These are phyloP conservation scores for Antechinus stuartii DNA, from an alignment of 2,113 vertebrate genomes.

Conservation along the genomic window DNA sequence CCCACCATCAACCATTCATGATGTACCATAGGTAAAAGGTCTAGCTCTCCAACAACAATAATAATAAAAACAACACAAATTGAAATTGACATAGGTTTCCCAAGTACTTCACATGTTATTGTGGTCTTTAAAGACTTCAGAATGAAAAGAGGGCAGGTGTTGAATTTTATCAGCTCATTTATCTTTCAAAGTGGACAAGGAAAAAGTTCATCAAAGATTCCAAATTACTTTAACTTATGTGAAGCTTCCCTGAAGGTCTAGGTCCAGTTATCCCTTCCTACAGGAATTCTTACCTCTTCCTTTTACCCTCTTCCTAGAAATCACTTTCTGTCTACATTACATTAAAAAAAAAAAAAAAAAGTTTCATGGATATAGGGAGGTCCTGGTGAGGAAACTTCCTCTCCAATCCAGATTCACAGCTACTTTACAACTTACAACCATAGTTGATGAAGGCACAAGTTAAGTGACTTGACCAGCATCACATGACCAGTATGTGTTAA, in stretches of 20 bases:
- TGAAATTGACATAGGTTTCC: background rate
- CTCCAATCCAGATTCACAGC: background rate
- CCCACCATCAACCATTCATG: background rate
- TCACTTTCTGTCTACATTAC: background rate
- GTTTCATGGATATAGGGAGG: background rate
- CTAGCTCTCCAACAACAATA: background rate
- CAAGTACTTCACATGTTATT: background rate
- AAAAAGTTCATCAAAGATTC: background rate
- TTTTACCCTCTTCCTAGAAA: background rate
- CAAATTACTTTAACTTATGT: background rate
- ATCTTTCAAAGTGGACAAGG: background rate
- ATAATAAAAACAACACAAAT: background rate
- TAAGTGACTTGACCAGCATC: background rate
- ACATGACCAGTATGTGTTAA: background rate
- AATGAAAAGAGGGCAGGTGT: background rate
- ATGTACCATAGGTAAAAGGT: background rate
- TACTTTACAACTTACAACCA: background rate
- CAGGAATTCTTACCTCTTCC: background rate
- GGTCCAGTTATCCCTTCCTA: background rate
- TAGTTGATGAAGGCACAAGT: background rate
- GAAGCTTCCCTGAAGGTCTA: background rate
- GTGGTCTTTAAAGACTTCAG: background rate
- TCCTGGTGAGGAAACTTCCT: no score
- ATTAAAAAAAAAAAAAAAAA: background rate
- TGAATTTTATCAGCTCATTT: background rate